These are phyloP conservation scores for Bombycilla garrulus DNA, from an alignment of 2,113 vertebrate species.

Conservation along the genomic window DNA sequence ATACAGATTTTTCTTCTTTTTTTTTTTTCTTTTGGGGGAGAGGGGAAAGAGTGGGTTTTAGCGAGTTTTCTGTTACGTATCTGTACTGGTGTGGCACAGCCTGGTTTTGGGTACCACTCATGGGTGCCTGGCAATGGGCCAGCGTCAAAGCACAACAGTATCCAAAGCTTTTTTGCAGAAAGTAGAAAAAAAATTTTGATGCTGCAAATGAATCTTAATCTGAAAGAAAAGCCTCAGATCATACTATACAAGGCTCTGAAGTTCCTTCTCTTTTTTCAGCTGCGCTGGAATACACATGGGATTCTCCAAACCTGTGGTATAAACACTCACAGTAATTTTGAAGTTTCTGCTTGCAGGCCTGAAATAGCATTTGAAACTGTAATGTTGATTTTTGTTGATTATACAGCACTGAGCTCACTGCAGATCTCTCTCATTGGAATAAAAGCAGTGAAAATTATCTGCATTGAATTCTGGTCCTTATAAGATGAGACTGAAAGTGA, in stretches of 20 bases:
- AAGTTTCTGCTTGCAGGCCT: background rate
- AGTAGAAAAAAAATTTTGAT: background rate
- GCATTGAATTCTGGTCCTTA: background rate
- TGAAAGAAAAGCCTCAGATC: background rate
- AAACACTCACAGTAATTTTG: background rate
- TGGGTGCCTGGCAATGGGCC: background rate
- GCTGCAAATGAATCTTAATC: background rate
- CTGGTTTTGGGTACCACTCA: fast-evolving
- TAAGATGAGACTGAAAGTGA: background rate
- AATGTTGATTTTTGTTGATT: background rate
- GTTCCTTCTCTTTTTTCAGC: background rate
- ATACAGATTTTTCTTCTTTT: background rate
- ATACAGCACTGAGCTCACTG: background rate
- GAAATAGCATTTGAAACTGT: background rate
- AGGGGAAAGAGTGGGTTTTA: background rate
- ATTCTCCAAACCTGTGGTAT: background rate
- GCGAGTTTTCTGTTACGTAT: background rate
- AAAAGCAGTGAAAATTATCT: background rate
- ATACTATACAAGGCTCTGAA: background rate
- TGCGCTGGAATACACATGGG: background rate
- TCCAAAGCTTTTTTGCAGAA: background rate
- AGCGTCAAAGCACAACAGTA: background rate
- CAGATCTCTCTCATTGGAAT: background rate
- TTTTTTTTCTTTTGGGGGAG: fast-evolving
- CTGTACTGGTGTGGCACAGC: background rate